A percentile compares a stretch with the other conserved stretches of the same genome.
These are phyloP conservation scores for Seriola dumerili DNA, from an alignment of 2,113 vertebrate species.

Conservation along the genomic window DNA sequence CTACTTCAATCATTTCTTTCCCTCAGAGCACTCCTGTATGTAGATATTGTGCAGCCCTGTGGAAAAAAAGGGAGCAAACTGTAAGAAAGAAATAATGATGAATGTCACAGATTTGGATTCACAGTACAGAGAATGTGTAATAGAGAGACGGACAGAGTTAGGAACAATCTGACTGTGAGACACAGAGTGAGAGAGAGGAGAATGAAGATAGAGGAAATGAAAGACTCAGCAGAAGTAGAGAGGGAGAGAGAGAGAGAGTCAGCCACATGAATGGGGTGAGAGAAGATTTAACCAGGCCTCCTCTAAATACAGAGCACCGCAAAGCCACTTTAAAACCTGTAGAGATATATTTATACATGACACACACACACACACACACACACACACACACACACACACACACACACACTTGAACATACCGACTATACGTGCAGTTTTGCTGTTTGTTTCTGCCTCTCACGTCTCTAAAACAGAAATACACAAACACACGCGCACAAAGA, in stretches of 20 bases:
- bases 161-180: constrained; percentile 12
- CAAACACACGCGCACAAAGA: background rate
- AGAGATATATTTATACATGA: constrained; percentile 77
- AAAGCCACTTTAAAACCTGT: constrained; percentile 85
- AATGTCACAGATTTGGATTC: constrained; percentile 4
- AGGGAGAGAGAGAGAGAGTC: constrained; percentile 44
- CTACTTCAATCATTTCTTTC: background rate
- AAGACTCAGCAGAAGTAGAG: constrained; percentile 45
- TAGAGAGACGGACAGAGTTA: background rate
- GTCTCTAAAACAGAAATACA: constrained; percentile 16
- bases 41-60: background rate
- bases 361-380: constrained; percentile 60
- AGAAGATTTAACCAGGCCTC: constrained; percentile 69
- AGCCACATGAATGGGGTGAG: constrained; percentile 80
- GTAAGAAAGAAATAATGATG: background rate
- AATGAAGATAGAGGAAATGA: constrained; percentile 47
- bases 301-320: constrained; percentile 80
- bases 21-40: background rate
- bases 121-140: constrained; percentile 1
- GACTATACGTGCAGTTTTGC: constrained; percentile 9
- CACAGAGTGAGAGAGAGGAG: constrained; percentile 23
- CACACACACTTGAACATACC: constrained; percentile 23
- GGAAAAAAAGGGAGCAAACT: background rate
- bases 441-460: constrained; percentile 17
- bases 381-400: constrained; percentile 26